Conservation (phyloP, 2,113 vertebrate species). For the Myrmecophaga tridactyla region DNA sequence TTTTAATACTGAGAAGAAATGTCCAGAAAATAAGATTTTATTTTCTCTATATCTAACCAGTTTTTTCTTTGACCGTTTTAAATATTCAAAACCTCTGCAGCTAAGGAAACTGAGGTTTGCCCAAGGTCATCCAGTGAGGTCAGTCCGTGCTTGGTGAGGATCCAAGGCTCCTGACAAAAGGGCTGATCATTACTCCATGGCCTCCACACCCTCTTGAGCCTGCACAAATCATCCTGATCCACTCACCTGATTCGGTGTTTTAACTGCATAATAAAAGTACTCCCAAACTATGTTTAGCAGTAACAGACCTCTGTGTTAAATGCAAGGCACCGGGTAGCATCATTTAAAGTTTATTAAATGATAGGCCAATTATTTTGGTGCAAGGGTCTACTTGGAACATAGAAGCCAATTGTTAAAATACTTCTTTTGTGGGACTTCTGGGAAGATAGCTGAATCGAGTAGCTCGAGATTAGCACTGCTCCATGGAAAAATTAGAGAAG, state of each 20-base stretch:
- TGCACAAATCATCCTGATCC: neutral
- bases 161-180: neutral
- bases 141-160: too few species aligned
- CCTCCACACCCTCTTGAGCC: neutral
- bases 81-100: neutral
- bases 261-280: neutral
- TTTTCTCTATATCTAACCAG: neutral
- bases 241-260: neutral
- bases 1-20: neutral
- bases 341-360: neutral
- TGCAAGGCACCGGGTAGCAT: neutral
- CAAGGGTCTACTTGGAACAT: neutral
- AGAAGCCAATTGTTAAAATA: neutral
- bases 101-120: neutral
- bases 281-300: neutral
- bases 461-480: too few species aligned
- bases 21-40: conserved; percentile 22
- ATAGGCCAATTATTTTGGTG: neutral
- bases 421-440: too few species aligned
- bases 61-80: neutral
- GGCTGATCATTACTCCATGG: neutral
- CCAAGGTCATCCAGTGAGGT: neutral
- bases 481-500: too few species aligned
- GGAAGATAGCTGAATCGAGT: too few species aligned
- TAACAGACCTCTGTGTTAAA: neutral